Evolutionary conservation across 1,140 invertebrate genomes (phyloP), one percentile per base, ranked within the genome.

Genomic region (Cydia splendana): DNA sequence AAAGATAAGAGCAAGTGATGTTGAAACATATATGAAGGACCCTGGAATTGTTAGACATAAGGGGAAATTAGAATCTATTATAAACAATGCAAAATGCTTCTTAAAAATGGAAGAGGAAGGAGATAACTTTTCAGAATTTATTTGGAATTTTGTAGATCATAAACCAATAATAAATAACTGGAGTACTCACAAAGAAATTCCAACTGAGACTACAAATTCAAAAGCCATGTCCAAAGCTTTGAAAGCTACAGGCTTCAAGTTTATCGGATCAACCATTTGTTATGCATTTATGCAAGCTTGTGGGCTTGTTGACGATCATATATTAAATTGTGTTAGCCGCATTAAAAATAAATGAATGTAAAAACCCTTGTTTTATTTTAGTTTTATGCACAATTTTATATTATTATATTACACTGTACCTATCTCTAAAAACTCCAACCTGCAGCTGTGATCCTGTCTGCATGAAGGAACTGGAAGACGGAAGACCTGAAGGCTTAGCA

Each of bases 221-320:
- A 77, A 74, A 73, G 81, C 79, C 18, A 78, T 93, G 48, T 89
- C 91, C 12, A 91, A 83, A 76, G 84, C 85, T 67, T 78, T 93
- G 67, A 93, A 91, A 78, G 84, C 83, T 65, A 85, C 75, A 75
- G 89, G 89, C n/a, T 93, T 89, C 75, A 91, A 87, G 71, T 93
- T 81, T 87, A 86, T 92, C 30, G 91, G 90, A 5, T 77, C 89
- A 38, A 93, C 82, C 20, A 91, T 85, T 80, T 91, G 89, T 75
- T 93, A 93, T 85, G 88, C 91, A 65, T 91, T 92, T 79, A 92
- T 93, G 91, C 90, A 93, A 82, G 90, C 90, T 53, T 88, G 88
- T 84, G 91, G 91, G 12, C 81, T 93, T 81, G 86, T 93, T 1
- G 87, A 91, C 87, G 90, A 93, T 79, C 91, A 93, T 81, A 76